Conservation (phyloP, 1,140 invertebrate genomes). For the Drosophila grimshawi region DNA sequence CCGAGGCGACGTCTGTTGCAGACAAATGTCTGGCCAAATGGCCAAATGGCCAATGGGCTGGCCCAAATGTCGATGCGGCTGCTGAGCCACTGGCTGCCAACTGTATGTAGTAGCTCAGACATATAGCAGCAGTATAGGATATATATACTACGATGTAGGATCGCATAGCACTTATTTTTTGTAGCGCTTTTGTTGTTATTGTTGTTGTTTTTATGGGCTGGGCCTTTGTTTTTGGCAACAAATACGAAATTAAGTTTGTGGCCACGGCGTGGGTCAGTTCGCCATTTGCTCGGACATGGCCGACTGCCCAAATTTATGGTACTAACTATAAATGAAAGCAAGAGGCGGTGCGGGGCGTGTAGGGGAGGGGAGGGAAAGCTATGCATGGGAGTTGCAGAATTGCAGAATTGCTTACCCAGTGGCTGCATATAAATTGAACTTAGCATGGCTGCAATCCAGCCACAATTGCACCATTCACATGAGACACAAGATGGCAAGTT, state of each 20-base stretch:
- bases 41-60: slow-evolving; percentile 73
- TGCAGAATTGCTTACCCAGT: slow-evolving; percentile 38
- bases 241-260: slow-evolving; percentile 64
- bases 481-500: slow-evolving; percentile 22
- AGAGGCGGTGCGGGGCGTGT: no score
- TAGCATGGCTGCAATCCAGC: slow-evolving; percentile 36
- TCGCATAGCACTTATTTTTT: not conserved
- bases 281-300: slow-evolving; percentile 57
- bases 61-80: slow-evolving; percentile 30
- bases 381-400: not conserved
- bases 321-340: slow-evolving; percentile 12
- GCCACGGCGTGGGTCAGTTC: slow-evolving; percentile 31
- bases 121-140: not conserved
- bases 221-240: slow-evolving; percentile 55
- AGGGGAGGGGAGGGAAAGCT: not conserved
- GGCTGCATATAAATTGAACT: slow-evolving; percentile 63
- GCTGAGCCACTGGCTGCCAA: slow-evolving; percentile 50
- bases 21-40: slow-evolving; percentile 78
- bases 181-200: not conserved
- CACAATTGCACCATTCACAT: slow-evolving; percentile 10
- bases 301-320: slow-evolving; percentile 61
- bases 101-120: slow-evolving; percentile 51
- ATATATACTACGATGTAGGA: not conserved
- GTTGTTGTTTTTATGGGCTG: slow-evolving; percentile 8
- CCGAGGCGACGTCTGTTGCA: slow-evolving; percentile 70